Evolutionary conservation across 2,888 invertebrate species (phyloP).

Genomic region (Cabera pusaria): DNA sequence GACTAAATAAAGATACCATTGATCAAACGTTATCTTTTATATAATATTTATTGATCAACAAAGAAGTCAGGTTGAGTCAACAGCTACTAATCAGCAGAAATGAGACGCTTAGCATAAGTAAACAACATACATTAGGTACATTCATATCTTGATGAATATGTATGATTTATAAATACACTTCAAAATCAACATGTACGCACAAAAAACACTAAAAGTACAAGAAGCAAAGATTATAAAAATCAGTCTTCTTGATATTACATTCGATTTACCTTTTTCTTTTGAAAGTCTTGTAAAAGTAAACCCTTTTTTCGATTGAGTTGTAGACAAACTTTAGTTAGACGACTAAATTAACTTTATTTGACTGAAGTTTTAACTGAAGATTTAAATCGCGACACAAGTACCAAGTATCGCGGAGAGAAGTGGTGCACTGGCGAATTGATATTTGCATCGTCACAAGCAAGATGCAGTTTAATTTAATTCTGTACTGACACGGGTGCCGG

Average conservation of each 20-base stretch:
- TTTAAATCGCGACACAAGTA: neutral
- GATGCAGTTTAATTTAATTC: conserved; percentile 23
- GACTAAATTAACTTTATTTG: conserved; percentile 5
- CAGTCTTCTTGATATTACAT: no score
- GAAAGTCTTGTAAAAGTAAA: conserved; percentile 26
- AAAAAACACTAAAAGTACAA: no score
- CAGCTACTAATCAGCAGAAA: conserved; percentile 1
- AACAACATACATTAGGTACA: no score
- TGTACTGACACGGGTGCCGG: conserved; percentile 20
- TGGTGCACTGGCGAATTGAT: conserved; percentile 9
- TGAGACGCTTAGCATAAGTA: no score
- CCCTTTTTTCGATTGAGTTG: conserved; percentile 15
- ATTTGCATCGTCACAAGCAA: conserved; percentile 9
- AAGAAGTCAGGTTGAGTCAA: conserved; percentile 10
- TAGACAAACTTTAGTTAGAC: conserved; percentile 13
- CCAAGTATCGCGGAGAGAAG: neutral
- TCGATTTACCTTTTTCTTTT: conserved; percentile 29
- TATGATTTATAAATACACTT: no score
- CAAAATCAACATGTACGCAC: no score
- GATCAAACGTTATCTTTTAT: conserved; percentile 6
- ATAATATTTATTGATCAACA: conserved; percentile 11
- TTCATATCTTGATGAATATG: no score
- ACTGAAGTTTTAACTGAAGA: no score
- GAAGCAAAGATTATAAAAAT: no score
- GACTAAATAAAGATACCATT: conserved; percentile 3